phyloP scores from a whole-genome alignment of 2,797 vertebrate genomes.

The Megaceryle alcyon region DNA sequence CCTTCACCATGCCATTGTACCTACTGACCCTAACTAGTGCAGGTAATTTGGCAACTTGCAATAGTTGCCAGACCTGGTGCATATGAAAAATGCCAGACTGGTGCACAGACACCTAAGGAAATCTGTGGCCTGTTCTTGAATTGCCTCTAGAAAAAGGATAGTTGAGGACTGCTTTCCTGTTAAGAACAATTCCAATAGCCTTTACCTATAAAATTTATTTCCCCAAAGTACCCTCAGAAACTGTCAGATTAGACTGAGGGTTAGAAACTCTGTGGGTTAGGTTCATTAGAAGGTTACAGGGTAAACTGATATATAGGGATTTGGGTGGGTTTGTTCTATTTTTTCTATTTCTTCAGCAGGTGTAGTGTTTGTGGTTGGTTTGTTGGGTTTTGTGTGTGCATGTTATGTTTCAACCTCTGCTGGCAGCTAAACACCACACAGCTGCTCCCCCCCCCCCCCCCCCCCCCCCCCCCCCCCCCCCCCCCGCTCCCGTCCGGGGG shows the following conservation, averaged over 20 bases:
- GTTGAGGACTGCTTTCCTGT: not conserved
- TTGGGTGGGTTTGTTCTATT: too few species aligned
- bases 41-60: not conserved
- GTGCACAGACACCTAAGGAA: not conserved
- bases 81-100: not conserved
- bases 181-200: not conserved
- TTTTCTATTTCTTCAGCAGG: too few species aligned
- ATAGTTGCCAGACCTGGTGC: too few species aligned
- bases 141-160: not conserved
- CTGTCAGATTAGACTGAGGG: not conserved
- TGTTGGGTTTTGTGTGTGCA: fast-evolving
- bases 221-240: not conserved
- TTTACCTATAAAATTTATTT: not conserved
- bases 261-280: not conserved
- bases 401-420: too few species aligned
- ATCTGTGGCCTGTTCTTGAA: not conserved
- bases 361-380: not conserved
- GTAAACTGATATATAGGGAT: too few species aligned
- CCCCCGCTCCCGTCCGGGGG: too few species aligned
- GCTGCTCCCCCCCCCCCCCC: too few species aligned
- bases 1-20: not conserved
- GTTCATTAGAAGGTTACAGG: too few species aligned
- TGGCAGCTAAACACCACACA: too few species aligned
- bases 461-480: too few species aligned
- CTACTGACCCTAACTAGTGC: not conserved